Evolutionary conservation across 1,140 invertebrate genomes (phyloP), one percentile per base, ranked within the genome.

Genomic region (Eurosta solidaginis): DNA sequence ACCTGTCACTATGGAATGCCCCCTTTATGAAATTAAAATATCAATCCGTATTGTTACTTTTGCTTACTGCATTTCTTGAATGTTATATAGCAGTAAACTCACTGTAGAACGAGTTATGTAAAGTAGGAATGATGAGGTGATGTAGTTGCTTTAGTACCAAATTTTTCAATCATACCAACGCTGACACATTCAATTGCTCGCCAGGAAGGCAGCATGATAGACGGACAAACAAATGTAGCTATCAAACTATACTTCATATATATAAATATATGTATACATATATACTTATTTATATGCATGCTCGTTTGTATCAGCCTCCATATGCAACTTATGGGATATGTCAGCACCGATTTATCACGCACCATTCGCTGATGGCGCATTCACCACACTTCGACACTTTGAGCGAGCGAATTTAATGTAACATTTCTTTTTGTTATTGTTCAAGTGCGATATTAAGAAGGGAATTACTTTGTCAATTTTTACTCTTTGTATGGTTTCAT

Each of bases 321-420:
- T 68, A 68, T 68, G 59, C 33, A 68, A 40, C 59, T 68, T 22
- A 68, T 20, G 59, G 33, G 40, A 68, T 40, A 40, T 40, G 59
- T 68, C 59, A 68, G 59, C 59, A 7, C n/a, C 59, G 59, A 68
- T 68, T 59, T 68, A 68, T 68, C 59, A 68, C 59, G 59, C 59
- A 68, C 33, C 59, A 68, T 40, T 68, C 59, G 29, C 59, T 68
- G n/a, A 6, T n/a, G 59, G 33, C 33, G 40, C n/a, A n/a, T n/a
- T n/a, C n/a, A 68, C 7, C 33, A 68, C 33, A 29, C 29, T 40
- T 6, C 22, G 17, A 29, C 33, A 68, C 33, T 68, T 68, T 40
- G 20, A 17, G 59, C 33, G n/a, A 20, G n/a, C 17, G 9, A 22
- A 42, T 40, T 68, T 42, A 40, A 68, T 54, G 50, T 12, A 54